Conservation (phyloP, 2,888 invertebrate genomes). For the Ariolimax columbianus region DNA sequence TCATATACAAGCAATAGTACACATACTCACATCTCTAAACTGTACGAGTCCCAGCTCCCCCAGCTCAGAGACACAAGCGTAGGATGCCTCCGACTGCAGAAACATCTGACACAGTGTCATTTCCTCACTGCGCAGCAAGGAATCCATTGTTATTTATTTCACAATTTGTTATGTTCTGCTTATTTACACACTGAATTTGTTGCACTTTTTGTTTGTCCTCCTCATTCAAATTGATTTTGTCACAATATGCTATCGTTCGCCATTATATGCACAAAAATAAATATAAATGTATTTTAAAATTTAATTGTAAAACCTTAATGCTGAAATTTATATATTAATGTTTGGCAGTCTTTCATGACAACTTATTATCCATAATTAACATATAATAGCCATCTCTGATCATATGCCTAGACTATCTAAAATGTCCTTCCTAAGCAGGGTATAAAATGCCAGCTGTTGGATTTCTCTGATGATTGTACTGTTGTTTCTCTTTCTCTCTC, state of each 20-base stretch:
- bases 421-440: background rate
- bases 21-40: constrained; percentile 48
- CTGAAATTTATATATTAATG: background rate
- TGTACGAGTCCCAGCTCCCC: constrained; percentile 92
- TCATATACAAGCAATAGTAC: background rate
- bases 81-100: constrained; percentile 96
- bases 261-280: background rate
- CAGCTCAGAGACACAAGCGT: constrained; percentile 94
- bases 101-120: constrained; percentile 99
- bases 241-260: no score
- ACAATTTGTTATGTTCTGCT: background rate
- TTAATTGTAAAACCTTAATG: background rate
- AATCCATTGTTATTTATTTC: constrained; percentile 49
- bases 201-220: no score
- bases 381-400: background rate
- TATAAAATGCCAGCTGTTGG: background rate
- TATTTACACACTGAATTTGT: no score
- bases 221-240: no score
- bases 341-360: background rate
- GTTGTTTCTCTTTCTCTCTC: background rate
- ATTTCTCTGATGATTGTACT: background rate
- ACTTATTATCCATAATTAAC: background rate
- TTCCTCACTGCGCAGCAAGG: constrained; percentile 97
- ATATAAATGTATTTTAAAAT: no score
- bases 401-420: background rate